These are phyloP conservation scores for Callocephalon fimbriatum DNA, from an alignment of 2,113 vertebrate genomes.

Conservation along the genomic window DNA sequence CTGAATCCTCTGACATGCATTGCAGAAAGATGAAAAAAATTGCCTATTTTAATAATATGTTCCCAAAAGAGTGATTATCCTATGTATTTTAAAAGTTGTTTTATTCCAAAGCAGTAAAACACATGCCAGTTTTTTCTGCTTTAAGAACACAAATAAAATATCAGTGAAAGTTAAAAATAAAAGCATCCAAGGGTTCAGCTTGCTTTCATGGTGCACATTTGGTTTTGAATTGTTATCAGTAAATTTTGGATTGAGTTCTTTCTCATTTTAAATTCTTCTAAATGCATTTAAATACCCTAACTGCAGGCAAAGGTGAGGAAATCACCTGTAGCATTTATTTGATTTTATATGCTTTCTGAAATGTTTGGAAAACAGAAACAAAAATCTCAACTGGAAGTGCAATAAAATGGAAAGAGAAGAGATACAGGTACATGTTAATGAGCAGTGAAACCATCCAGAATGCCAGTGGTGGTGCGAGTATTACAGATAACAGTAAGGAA, in stretches of 20 bases:
- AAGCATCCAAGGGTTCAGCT: neutral
- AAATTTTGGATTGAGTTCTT: neutral
- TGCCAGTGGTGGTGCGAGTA: neutral
- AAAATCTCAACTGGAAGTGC: neutral
- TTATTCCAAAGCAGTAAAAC: neutral
- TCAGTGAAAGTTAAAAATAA: neutral
- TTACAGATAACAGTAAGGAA: constrained; percentile 27
- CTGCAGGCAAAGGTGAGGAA: neutral
- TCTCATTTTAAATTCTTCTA: neutral
- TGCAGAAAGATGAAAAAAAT: neutral
- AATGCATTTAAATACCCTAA: neutral
- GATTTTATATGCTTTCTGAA: neutral
- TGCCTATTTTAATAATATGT: neutral
- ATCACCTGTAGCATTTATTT: neutral
- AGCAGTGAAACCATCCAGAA: constrained; percentile 20
- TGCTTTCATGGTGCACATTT: neutral
- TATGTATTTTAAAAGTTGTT: neutral
- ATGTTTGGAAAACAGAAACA: neutral
- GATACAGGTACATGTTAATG: neutral
- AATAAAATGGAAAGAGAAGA: constrained; percentile 8
- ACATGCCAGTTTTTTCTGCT: neutral
- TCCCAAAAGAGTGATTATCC: neutral
- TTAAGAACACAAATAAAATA: neutral
- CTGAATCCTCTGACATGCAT: neutral
- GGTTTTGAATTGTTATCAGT: neutral